Percentiles rank a stretch among this genome's conserved stretches.
These are phyloP conservation scores for Eumeta japonica DNA, from an alignment of 1,140 invertebrate species.

Conservation along the genomic window DNA sequence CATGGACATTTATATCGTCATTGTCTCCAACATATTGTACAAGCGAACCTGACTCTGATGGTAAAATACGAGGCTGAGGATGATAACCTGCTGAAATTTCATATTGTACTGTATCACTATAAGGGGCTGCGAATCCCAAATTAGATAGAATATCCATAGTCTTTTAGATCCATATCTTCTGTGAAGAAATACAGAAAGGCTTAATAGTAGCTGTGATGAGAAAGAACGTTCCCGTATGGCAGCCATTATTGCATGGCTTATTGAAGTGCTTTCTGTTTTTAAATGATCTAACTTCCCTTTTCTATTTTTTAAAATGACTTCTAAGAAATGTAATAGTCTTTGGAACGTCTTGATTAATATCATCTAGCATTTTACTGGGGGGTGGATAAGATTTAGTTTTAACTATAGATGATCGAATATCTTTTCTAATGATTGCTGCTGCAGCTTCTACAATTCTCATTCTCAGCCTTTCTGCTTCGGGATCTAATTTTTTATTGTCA, in stretches of 20 bases:
- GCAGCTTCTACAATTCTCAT: conserved; percentile 32
- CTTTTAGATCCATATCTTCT: conserved; percentile 26
- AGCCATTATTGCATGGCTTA: conserved; percentile 32
- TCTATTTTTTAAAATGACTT: conserved; percentile 28
- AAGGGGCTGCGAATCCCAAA: conserved; percentile 30
- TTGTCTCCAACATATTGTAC: conserved; percentile 34
- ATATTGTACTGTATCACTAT: conserved; percentile 26
- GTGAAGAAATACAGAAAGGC: conserved; percentile 29
- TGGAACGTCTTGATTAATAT: conserved; percentile 28
- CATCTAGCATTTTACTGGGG: conserved; percentile 18
- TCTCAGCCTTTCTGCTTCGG: conserved; percentile 16
- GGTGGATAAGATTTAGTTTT: conserved; percentile 28
- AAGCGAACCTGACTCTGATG: conserved; percentile 18
- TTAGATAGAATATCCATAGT: conserved; percentile 28
- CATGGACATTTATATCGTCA: conserved; percentile 33
- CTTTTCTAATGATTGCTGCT: conserved; percentile 31
- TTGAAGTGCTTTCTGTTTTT: conserved; percentile 25
- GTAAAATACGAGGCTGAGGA: conserved; percentile 13
- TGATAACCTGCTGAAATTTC: conserved; percentile 33
- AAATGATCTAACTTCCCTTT: conserved; percentile 21
- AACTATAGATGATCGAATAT: conserved; percentile 22
- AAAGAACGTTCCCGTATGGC: conserved; percentile 26
- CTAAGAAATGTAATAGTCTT: conserved; percentile 26
- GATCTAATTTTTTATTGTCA: too few relatives aligned
- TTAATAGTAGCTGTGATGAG: conserved; percentile 30